Percentiles rank a stretch among this genome's conserved stretches.
phyloP scores from a whole-genome alignment of 2,113 vertebrate genomes.

The zebrafish (Danio rerio) region DNA sequence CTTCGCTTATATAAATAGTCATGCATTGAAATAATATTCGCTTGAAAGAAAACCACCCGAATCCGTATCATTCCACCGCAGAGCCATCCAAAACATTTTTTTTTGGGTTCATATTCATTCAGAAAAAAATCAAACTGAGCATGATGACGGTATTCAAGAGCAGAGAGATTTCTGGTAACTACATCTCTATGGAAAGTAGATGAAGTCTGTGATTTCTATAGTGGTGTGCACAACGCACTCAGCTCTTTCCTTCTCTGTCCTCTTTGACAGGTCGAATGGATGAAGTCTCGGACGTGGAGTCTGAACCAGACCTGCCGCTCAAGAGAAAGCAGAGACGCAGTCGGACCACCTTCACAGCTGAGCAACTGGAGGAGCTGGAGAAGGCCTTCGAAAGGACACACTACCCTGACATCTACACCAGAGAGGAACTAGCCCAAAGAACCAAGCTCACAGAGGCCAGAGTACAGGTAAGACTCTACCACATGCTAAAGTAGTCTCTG shows the following conservation, averaged over 20 bases:
- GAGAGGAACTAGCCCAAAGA: constrained; percentile 94
- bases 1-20: constrained; percentile 60
- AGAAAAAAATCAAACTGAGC: constrained; percentile 28
- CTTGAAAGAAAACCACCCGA: constrained; percentile 38
- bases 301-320: constrained; percentile 91
- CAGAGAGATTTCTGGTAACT: neutral
- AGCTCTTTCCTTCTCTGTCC: neutral
- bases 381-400: constrained; percentile 97
- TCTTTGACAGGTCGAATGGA: constrained; percentile 81
- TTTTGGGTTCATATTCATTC: neutral
- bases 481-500: neutral
- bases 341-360: constrained; percentile 92
- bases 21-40: constrained; percentile 51
- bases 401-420: constrained; percentile 96
- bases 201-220: neutral
- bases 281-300: constrained; percentile 93
- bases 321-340: constrained; percentile 97
- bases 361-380: constrained; percentile 96
- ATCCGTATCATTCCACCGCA: constrained; percentile 44
- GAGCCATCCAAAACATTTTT: neutral
- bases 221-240: neutral
- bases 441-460: constrained; percentile 95
- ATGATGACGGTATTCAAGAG: neutral
- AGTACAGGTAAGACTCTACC: constrained; percentile 83
- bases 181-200: neutral